A percentile compares a stretch with the other conserved stretches of the same genome.
Evolutionary conservation across 2,888 invertebrate genomes (phyloP).

Genomic region (Drosophila anomelani): DNA sequence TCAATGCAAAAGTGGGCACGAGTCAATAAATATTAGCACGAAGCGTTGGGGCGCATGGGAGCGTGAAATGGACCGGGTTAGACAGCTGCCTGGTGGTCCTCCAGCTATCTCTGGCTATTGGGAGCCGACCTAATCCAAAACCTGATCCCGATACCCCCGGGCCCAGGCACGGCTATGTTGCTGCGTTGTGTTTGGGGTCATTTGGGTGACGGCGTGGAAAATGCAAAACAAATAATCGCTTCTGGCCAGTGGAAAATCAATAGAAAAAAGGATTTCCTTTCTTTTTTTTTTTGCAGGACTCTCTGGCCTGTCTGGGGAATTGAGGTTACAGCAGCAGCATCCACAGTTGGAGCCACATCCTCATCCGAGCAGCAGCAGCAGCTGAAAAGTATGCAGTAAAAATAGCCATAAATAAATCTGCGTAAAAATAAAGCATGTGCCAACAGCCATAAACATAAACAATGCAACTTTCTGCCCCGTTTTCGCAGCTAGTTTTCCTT

Average conservation of each 20-base stretch:
- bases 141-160: not conserved
- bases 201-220: slow-evolving; percentile 55
- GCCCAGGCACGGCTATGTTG: not conserved
- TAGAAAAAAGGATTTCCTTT: slow-evolving; percentile 46
- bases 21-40: slow-evolving; percentile 55
- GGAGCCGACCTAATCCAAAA: slow-evolving; percentile 1
- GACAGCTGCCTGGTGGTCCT: slow-evolving; percentile 3
- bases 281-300: slow-evolving; percentile 23
- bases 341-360: not conserved
- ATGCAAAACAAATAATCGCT: slow-evolving; percentile 56
- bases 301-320: slow-evolving; percentile 39
- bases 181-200: slow-evolving; percentile 40
- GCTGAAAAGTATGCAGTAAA: slow-evolving; percentile 52
- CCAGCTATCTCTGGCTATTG: slow-evolving; percentile 9
- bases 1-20: slow-evolving; percentile 42
- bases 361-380: slow-evolving; percentile 15
- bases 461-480: slow-evolving; percentile 50
- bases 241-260: slow-evolving; percentile 46
- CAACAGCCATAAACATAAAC: slow-evolving; percentile 58
- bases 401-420: slow-evolving; percentile 58
- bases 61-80: slow-evolving; percentile 38
- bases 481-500: slow-evolving; percentile 31
- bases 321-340: slow-evolving; percentile 36
- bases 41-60: slow-evolving; percentile 45
- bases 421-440: slow-evolving; percentile 57